Conservation (phyloP, 2,888 invertebrate genomes). For the Xestia sexstrigata region DNA sequence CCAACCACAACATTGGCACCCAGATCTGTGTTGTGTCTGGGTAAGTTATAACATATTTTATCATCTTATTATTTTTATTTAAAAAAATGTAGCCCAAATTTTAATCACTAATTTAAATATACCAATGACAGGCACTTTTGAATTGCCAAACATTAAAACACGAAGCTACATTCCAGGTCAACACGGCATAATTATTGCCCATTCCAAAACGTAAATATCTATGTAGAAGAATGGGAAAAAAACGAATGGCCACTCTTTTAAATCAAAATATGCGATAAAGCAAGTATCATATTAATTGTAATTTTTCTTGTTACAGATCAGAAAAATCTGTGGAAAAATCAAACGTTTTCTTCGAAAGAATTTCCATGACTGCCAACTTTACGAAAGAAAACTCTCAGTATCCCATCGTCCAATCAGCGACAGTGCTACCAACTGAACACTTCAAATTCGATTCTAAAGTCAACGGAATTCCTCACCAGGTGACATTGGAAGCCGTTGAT, state of each 20-base stretch:
- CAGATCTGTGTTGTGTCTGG: constrained; percentile 76
- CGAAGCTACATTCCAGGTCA: background rate
- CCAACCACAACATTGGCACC: constrained; percentile 71
- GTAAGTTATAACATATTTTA: constrained; percentile 66
- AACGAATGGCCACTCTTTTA: background rate
- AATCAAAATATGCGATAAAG: background rate
- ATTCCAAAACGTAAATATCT: background rate
- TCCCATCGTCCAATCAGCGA: constrained; percentile 75
- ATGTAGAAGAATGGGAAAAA: background rate
- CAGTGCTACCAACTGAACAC: constrained; percentile 62
- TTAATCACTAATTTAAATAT: background rate
- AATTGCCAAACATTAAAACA: too few species aligned
- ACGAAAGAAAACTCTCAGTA: constrained; percentile 73
- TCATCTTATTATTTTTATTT: background rate
- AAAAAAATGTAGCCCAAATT: background rate
- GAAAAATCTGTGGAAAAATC: too few species aligned
- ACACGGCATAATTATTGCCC: background rate
- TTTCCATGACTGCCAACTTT: constrained; percentile 78
- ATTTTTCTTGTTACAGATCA: constrained; percentile 72
- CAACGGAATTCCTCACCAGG: constrained; percentile 64
- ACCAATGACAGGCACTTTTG: background rate
- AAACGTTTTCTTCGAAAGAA: constrained; percentile 74
- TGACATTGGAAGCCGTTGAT: constrained; percentile 70
- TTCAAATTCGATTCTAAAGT: constrained; percentile 68
- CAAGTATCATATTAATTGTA: background rate